Evolutionary conservation across 2,888 invertebrate genomes (phyloP).

Genomic region (Drosophila greeni): DNA sequence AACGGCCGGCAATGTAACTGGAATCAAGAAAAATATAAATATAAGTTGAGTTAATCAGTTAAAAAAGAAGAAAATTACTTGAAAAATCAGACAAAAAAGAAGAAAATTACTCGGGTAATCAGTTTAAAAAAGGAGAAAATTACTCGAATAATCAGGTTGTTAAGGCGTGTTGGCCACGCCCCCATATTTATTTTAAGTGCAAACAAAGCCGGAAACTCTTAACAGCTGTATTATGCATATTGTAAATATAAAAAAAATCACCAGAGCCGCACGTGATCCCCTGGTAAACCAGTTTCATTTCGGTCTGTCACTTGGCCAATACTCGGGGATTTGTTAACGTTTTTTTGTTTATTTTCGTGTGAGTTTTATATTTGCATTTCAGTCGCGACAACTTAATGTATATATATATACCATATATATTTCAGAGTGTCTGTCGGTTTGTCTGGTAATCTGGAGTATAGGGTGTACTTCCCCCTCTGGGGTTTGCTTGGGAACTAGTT

Average conservation of each 20-base stretch:
- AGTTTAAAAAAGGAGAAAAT: constrained; percentile 18
- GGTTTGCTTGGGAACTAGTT: constrained; percentile 15
- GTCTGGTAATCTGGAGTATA: constrained; percentile 42
- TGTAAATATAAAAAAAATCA: constrained; percentile 13
- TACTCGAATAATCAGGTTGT: constrained; percentile 26
- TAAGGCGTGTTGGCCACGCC: constrained; percentile 31
- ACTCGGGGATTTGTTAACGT: constrained; percentile 27
- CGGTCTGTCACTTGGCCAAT: constrained; percentile 36
- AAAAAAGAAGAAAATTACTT: constrained; percentile 23
- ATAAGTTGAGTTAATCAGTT: too few species aligned
- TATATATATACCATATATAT: neutral
- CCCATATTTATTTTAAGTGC: constrained; percentile 25
- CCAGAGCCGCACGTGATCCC: constrained; percentile 32
- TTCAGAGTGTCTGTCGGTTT: neutral
- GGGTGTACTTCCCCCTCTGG: constrained; percentile 30
- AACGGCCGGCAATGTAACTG: constrained; percentile 91
- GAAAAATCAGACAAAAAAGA: constrained; percentile 19
- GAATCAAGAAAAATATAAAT: neutral
- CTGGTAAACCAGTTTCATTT: constrained; percentile 36
- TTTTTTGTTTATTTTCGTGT: constrained; percentile 11
- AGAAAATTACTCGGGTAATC: too few species aligned
- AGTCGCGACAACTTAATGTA: constrained; percentile 15
- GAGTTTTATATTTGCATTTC: constrained; percentile 15
- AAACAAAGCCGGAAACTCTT: constrained; percentile 37
- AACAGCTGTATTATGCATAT: constrained; percentile 16